Conservation (phyloP, 1,140 invertebrate species). For the Drosophila mayri region DNA sequence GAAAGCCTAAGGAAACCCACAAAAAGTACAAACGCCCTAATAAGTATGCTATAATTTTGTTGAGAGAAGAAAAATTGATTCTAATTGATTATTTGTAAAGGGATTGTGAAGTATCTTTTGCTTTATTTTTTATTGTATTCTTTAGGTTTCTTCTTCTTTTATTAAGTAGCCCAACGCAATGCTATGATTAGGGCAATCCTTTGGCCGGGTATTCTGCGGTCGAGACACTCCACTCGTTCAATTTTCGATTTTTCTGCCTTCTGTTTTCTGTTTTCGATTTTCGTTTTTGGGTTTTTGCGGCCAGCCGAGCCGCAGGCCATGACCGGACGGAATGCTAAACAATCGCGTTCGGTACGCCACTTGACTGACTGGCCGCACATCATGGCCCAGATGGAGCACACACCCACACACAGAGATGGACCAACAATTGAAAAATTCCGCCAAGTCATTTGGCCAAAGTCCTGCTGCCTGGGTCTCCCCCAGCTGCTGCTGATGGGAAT, state of each 20-base stretch:
- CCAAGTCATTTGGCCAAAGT: conserved; percentile 38
- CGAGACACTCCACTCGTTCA: neutral
- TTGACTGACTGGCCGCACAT: conserved; percentile 35
- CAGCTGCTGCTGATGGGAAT: neutral
- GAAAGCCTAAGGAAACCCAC: too few relatives aligned
- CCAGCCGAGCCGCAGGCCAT: conserved; percentile 36
- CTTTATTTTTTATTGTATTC: too few relatives aligned
- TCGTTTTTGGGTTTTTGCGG: conserved; percentile 24
- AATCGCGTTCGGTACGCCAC: conserved; percentile 34
- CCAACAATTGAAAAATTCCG: conserved; percentile 53
- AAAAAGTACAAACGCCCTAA: too few relatives aligned
- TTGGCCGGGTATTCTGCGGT: neutral
- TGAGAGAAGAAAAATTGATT: too few relatives aligned
- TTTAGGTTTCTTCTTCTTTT: too few relatives aligned
- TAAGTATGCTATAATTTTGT: too few relatives aligned
- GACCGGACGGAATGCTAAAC: conserved; percentile 44
- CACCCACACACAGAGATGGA: neutral
- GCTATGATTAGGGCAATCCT: neutral
- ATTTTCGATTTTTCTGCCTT: neutral
- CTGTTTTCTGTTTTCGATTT: conserved; percentile 2
- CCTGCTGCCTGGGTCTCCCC: neutral
- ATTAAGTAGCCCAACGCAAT: too few relatives aligned
- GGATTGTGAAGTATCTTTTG: neutral
- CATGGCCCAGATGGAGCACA: conserved; percentile 6
- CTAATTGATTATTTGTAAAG: too few relatives aligned